Conservation (phyloP, 2,113 vertebrate species). For the Sturnira hondurensis region DNA sequence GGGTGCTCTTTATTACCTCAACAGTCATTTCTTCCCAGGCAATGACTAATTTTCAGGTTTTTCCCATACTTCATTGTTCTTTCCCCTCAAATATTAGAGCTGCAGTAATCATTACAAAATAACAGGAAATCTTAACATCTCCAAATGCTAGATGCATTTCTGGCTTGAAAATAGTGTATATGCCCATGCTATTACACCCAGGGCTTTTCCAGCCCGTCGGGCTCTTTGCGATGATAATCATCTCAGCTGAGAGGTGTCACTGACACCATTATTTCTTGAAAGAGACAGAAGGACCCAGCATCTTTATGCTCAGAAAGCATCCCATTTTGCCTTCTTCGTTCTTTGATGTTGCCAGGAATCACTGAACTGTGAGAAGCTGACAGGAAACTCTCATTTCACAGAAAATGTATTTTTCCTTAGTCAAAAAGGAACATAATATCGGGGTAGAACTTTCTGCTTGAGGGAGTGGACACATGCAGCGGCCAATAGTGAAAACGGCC, state of each 20-base stretch:
- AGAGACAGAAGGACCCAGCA: slow-evolving; percentile 35
- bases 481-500: neutral
- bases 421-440: neutral
- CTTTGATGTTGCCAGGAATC: slow-evolving; percentile 65
- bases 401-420: neutral
- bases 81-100: neutral
- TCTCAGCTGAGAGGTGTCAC: slow-evolving; percentile 53
- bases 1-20: neutral
- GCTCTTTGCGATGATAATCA: slow-evolving; percentile 30
- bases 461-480: neutral
- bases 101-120: neutral
- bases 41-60: neutral
- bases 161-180: neutral
- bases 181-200: neutral
- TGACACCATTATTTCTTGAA: slow-evolving; percentile 65
- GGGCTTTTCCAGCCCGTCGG: neutral
- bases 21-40: neutral
- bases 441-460: neutral
- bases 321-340: slow-evolving; percentile 18
- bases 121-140: neutral
- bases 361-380: slow-evolving; percentile 30
- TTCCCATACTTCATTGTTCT: neutral
- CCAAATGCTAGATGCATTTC: neutral
- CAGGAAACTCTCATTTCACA: slow-evolving; percentile 28
- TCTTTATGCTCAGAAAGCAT: slow-evolving; percentile 52